Percentiles rank a stretch among this genome's conserved stretches.
These are phyloP conservation scores for Anhinga rufa DNA, from an alignment of 2,113 vertebrate genomes.

Conservation along the genomic window DNA sequence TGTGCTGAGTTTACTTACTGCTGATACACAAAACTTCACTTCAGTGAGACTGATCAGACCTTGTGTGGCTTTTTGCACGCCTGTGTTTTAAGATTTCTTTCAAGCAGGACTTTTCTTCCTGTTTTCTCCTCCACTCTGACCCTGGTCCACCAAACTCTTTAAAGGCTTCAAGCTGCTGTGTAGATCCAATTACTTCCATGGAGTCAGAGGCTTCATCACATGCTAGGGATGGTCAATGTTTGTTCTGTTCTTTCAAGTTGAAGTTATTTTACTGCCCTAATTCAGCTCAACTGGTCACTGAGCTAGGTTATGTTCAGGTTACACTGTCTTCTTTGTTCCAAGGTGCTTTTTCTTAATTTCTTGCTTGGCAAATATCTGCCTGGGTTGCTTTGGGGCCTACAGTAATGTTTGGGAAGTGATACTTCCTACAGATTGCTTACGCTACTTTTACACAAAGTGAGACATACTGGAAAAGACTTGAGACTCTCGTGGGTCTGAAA, in stretches of 20 bases:
- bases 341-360: not conserved
- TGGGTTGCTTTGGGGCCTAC: not conserved
- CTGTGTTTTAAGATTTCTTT: rapidly evolving
- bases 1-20: not conserved
- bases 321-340: not conserved
- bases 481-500: not conserved
- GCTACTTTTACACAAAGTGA: not conserved
- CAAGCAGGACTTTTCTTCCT: not conserved
- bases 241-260: not conserved
- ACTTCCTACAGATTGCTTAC: not conserved
- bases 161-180: not conserved
- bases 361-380: not conserved
- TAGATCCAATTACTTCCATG: not conserved
- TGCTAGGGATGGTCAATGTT: rapidly evolving
- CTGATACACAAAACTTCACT: not conserved
- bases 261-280: not conserved
- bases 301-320: not conserved
- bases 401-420: not conserved
- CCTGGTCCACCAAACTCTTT: not conserved
- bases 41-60: not conserved
- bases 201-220: rapidly evolving
- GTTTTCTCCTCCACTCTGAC: not conserved
- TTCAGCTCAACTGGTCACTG: not conserved
- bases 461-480: not conserved
- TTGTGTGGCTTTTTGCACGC: not conserved